These are phyloP conservation scores for Drosophila jambulina DNA, from an alignment of 1,140 invertebrate genomes.

Conservation along the genomic window DNA sequence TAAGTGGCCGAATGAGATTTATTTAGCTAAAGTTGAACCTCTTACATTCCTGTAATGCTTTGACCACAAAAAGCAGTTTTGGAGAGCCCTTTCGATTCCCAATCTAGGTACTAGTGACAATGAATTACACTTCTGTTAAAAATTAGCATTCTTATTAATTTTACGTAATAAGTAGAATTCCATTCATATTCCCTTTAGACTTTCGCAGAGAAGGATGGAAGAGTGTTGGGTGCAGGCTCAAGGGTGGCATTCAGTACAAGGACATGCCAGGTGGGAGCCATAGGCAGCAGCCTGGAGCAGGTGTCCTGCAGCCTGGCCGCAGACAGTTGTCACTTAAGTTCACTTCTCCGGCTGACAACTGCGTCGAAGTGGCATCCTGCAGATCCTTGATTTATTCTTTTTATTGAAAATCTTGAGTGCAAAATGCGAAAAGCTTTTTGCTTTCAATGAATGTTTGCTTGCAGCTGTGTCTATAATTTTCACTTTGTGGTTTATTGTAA, in stretches of 20 bases:
- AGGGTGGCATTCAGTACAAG: neutral
- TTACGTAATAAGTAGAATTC: neutral
- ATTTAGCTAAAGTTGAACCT: neutral
- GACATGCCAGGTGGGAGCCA: neutral
- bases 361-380: no score
- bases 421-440: conserved; percentile 66
- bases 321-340: no score
- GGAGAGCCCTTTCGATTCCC: no score
- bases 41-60: neutral
- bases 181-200: neutral
- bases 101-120: neutral
- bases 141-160: no score
- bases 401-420: conserved; percentile 33
- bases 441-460: conserved; percentile 58
- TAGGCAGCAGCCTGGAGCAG: neutral
- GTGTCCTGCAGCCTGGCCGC: no score
- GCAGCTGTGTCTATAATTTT: neutral
- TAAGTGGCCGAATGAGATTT: no score
- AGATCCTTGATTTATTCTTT: no score
- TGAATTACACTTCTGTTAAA: no score
- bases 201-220: neutral
- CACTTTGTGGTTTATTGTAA: neutral
- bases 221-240: neutral
- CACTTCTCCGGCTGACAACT: no score
- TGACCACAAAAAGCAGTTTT: neutral